These are phyloP conservation scores for Pteronura brasiliensis DNA, from an alignment of 2,113 vertebrate species.

Conservation along the genomic window DNA sequence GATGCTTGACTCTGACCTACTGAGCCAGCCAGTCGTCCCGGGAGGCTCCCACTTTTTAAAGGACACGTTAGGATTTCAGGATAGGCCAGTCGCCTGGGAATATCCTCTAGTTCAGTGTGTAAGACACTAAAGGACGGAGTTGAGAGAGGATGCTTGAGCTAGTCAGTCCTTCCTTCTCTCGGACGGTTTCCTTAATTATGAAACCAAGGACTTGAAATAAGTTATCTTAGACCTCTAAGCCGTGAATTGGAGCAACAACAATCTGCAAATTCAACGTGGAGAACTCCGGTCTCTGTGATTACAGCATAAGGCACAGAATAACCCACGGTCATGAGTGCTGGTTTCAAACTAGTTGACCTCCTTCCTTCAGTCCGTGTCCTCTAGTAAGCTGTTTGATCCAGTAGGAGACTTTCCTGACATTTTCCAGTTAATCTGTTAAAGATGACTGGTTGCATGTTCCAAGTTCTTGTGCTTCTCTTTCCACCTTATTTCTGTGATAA, in stretches of 20 bases:
- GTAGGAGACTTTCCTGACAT: neutral
- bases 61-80: neutral
- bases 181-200: neutral
- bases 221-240: neutral
- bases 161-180: neutral
- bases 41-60: neutral
- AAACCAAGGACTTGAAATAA: neutral
- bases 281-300: neutral
- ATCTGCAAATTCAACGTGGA: neutral
- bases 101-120: neutral
- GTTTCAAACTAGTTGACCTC: neutral
- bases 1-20: neutral
- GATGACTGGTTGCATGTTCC: neutral
- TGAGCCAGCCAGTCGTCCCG: neutral
- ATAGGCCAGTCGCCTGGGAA: neutral
- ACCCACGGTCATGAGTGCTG: neutral
- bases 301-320: neutral
- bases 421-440: neutral
- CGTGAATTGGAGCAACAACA: neutral
- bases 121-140: neutral
- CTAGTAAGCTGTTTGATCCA: neutral
- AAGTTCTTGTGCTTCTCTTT: neutral
- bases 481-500: neutral
- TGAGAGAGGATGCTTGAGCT: neutral
- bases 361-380: neutral